Evolutionary conservation across 2,797 vertebrate species (phyloP).

Genomic region (Gymnoscopelus microlampas): DNA sequence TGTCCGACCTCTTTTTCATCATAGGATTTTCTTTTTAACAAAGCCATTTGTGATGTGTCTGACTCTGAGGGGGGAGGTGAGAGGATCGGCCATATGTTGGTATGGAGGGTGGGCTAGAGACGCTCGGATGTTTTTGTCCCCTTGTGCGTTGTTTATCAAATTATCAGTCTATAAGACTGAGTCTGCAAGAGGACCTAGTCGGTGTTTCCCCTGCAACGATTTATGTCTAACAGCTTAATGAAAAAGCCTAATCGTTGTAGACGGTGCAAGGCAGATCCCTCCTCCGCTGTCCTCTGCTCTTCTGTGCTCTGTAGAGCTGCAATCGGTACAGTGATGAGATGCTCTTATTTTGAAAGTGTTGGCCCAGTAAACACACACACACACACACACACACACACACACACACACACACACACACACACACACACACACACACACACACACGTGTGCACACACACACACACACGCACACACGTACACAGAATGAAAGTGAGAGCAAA

Average conservation of each 20-base stretch:
- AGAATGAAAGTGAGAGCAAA: conserved; percentile 9
- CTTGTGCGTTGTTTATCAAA: conserved; percentile 41
- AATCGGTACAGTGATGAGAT: no score
- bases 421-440: not conserved
- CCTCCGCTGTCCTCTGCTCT: not conserved
- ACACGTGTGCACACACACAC: no score
- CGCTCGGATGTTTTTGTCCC: conserved; percentile 30
- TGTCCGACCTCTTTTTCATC: conserved; percentile 4
- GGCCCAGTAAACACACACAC: not conserved
- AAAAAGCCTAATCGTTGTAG: conserved; percentile 36
- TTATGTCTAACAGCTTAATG: conserved; percentile 47
- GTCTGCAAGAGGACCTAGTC: conserved; percentile 17
- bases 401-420: not conserved
- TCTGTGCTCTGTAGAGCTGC: conserved; percentile 26
- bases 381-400: not conserved
- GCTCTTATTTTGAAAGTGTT: no score
- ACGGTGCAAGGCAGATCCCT: conserved; percentile 25
- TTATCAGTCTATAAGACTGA: not conserved
- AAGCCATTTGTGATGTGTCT: not conserved
- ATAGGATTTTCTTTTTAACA: not conserved
- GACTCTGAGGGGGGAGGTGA: conserved; percentile 17
- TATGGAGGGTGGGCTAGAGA: conserved; percentile 47
- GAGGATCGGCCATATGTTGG: conserved; percentile 19
- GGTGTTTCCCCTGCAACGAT: conserved; percentile 38
- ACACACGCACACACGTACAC: conserved; percentile 18